Percentiles rank a stretch among this genome's conserved stretches.
These are phyloP conservation scores for Haliclystus octoradiatus DNA, from an alignment of 30 jellyfish, hydroid and myxozoan species.

Conservation along the genomic window DNA sequence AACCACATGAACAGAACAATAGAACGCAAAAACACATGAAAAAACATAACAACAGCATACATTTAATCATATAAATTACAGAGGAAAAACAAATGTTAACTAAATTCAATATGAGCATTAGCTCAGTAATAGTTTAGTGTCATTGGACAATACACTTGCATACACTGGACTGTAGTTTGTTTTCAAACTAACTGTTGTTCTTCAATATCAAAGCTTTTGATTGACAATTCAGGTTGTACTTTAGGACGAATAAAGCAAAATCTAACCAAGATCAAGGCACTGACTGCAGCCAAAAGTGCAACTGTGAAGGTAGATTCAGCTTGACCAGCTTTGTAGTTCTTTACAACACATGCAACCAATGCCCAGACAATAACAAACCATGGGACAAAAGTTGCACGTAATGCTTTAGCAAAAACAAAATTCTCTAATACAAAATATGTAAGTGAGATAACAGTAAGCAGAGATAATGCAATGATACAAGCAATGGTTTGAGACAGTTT, in stretches of 20 bases:
- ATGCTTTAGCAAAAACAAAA: neutral
- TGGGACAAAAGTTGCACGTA: neutral
- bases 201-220: neutral
- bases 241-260: neutral
- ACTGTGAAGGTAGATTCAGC: neutral
- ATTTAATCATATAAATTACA: too few relatives aligned
- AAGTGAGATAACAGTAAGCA: neutral
- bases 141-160: too few relatives aligned
- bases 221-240: neutral
- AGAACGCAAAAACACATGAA: too few relatives aligned
- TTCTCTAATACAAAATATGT: neutral
- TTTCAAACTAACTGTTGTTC: neutral
- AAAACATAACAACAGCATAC: too few relatives aligned
- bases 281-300: neutral
- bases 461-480: neutral
- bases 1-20: too few relatives aligned
- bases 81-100: too few relatives aligned
- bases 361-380: neutral
- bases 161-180: too few relatives aligned
- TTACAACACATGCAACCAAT: neutral
- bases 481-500: neutral
- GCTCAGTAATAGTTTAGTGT: too few relatives aligned
- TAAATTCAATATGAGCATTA: too few relatives aligned
- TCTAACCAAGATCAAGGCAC: neutral
- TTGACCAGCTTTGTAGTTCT: neutral